Evolutionary conservation across 92 coral and sea anemone genomes (phyloP).

Genomic region (Meandrina meandrites): DNA sequence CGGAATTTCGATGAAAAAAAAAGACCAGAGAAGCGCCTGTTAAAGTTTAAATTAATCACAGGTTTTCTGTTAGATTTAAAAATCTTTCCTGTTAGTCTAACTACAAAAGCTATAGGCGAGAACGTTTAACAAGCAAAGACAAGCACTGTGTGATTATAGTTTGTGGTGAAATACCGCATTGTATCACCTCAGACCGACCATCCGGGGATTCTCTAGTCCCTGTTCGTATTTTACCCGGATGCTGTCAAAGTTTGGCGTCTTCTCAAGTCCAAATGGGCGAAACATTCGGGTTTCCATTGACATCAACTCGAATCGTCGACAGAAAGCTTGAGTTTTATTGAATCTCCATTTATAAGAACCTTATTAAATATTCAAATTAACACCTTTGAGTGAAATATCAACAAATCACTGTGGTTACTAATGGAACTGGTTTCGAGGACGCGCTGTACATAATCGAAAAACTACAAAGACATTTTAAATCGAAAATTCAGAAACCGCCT

Average conservation of each 20-base stretch:
- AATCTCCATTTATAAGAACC: neutral
- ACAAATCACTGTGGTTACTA: neutral
- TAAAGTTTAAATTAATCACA: neutral
- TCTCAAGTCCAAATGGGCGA: neutral
- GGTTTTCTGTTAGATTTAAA: neutral
- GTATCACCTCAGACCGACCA: conserved; percentile 8
- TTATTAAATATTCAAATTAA: conserved; percentile 19
- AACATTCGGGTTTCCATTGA: neutral
- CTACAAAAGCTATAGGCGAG: neutral
- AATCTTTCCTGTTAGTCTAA: neutral
- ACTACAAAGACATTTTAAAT: neutral
- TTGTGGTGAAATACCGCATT: conserved; percentile 12
- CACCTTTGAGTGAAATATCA: conserved; percentile 1
- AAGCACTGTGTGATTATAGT: neutral
- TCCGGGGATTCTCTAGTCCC: neutral
- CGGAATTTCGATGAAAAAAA: neutral
- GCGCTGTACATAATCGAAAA: neutral
- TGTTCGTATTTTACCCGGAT: neutral
- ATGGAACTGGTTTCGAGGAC: neutral
- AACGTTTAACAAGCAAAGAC: neutral
- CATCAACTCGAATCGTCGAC: neutral
- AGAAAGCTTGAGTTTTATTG: neutral
- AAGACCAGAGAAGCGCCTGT: neutral
- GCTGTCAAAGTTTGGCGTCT: neutral
- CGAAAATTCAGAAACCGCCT: neutral